A percentile compares a stretch with the other conserved stretches of the same genome.
Evolutionary conservation across 2,888 invertebrate genomes (phyloP).

Genomic region (Lochmaea crataegi): DNA sequence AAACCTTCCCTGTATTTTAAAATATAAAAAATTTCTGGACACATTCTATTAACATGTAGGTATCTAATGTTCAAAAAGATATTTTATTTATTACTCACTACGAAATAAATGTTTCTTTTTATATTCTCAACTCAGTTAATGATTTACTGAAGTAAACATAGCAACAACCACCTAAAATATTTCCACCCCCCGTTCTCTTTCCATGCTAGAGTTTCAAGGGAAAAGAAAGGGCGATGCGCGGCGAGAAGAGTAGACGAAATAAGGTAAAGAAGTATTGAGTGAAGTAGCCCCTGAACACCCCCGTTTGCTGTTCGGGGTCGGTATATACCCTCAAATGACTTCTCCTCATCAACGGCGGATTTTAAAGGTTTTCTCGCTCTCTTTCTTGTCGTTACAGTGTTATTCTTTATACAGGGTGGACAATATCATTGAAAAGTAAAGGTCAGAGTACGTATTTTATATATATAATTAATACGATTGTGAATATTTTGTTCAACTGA

Average conservation of each 20-base stretch:
- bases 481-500: too few relatives aligned
- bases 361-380: conserved; percentile 27
- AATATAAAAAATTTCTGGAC: too few relatives aligned
- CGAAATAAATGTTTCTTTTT: not conserved
- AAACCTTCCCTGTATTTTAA: too few relatives aligned
- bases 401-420: not conserved
- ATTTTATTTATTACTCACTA: too few relatives aligned
- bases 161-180: not conserved
- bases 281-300: conserved; percentile 55
- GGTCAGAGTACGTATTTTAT: too few relatives aligned
- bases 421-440: too few relatives aligned
- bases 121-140: not conserved
- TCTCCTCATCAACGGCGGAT: conserved; percentile 12
- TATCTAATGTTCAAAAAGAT: too few relatives aligned
- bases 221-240: conserved; percentile 36
- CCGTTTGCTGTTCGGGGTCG: conserved; percentile 29
- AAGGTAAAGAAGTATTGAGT: conserved; percentile 62
- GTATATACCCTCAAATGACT: conserved; percentile 35
- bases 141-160: conserved; percentile 4
- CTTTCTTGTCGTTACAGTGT: conserved; percentile 14
- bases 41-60: too few relatives aligned
- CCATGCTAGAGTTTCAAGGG: not conserved
- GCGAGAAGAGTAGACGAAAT: conserved; percentile 54
- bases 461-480: too few relatives aligned
- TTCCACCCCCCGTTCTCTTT: not conserved